Evolutionary conservation across 2,888 invertebrate species (phyloP).

Genomic region (Serrognathus titanus): DNA sequence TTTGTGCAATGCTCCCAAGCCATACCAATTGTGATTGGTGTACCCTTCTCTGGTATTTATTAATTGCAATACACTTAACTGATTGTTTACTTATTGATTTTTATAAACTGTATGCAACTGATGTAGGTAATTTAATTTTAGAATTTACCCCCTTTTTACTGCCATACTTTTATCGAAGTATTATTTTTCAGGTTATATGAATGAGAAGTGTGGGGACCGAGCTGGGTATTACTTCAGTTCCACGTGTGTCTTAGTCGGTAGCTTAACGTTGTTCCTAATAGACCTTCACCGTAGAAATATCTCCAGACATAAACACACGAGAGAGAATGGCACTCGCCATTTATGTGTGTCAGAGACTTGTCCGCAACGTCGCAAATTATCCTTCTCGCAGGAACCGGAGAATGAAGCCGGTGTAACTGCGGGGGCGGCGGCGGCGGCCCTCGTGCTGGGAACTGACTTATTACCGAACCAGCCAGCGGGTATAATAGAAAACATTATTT

Average conservation of each 20-base stretch:
- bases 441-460: slow-evolving; percentile 54
- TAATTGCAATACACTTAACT: neutral
- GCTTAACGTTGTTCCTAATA: slow-evolving; percentile 74
- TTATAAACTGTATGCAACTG: neutral
- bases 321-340: slow-evolving; percentile 56
- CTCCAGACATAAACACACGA: slow-evolving; percentile 66
- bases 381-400: slow-evolving; percentile 60
- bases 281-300: slow-evolving; percentile 73
- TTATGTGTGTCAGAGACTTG: slow-evolving; percentile 57
- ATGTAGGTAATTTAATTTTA: neutral
- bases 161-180: neutral
- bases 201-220: slow-evolving; percentile 71
- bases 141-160: neutral
- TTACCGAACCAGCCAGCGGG: slow-evolving; percentile 41
- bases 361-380: slow-evolving; percentile 55
- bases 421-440: slow-evolving; percentile 53
- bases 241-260: slow-evolving; percentile 72
- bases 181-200: slow-evolving; percentile 67
- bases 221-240: slow-evolving; percentile 83
- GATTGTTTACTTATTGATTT: neutral
- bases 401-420: slow-evolving; percentile 51
- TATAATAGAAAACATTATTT: slow-evolving; percentile 52
- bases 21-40: slow-evolving; percentile 79
- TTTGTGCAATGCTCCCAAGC: slow-evolving; percentile 86
- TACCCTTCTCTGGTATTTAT: slow-evolving; percentile 71